Evolutionary conservation across 1,140 invertebrate species (phyloP), one percentile per base, ranked within the genome.

Genomic region (Hyles vespertilio): DNA sequence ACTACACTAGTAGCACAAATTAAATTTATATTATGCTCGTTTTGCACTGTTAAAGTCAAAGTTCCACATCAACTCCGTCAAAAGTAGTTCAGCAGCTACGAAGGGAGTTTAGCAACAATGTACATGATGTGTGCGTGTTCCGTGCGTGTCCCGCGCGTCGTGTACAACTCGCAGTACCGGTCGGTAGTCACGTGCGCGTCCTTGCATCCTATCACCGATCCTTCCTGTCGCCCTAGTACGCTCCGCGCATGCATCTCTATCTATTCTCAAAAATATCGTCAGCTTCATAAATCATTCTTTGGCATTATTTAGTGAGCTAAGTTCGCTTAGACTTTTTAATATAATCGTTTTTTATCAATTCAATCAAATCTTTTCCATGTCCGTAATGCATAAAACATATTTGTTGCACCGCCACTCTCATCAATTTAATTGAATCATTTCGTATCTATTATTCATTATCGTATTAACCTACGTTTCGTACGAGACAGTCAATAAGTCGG

Each of bases 291-390:
- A 74, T 81, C 78, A 79, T 84, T 88, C 85, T 88, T 88, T 88
- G 85, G 85, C 81, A 86, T 86, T 86, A 79, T 82, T 78, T 83
- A 88, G 81, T 86, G 85, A 86, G 83, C 82, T 84, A 70, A 77
- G 74, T 74, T 78, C 71, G 69, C 74, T 58, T 59, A 68, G 54
- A 73, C 69, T 70, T 69, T 73, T 62, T 50, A 55, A 60, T 44
- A 64, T 46, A 60, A 69, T 57, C 63, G 68, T 58, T 67, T 68
- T 58, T 49, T 68, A 52, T 66, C 59, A 71, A 58, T 56, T 70
- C 66, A 63, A 72, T 59, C 68, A 61, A 51, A 62, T 57, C 40
- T 54, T 57, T 61, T 67, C 65, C 67, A 64, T 69, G 84, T 83
- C 82, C 79, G 81, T 80, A 84, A 79, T 75, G 65, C 67, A 65